Percentiles rank a stretch among this genome's conserved stretches.
Evolutionary conservation across 2,888 invertebrate genomes (phyloP).

Genomic region (Heterodera filipjevi): DNA sequence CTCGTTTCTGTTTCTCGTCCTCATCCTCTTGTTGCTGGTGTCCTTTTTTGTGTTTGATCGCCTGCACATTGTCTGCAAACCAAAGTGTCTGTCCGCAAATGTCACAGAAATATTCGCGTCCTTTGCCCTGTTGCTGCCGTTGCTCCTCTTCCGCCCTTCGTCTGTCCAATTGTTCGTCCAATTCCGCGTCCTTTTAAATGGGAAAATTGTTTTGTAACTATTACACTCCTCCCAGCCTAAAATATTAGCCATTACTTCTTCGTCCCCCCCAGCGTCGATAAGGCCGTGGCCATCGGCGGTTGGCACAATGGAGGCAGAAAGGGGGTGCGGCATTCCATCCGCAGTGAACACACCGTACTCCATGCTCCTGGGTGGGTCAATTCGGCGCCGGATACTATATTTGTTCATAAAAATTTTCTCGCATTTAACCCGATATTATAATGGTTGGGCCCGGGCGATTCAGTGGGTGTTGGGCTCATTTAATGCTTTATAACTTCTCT

Average conservation of each 20-base stretch:
- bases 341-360: slow-evolving; percentile 38
- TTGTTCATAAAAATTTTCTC: neutral
- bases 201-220: neutral
- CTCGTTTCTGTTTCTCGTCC: neutral
- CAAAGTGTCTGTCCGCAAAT: slow-evolving; percentile 35
- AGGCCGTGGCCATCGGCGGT: slow-evolving; percentile 22
- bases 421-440: neutral
- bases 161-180: slow-evolving; percentile 29
- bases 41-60: slow-evolving; percentile 39
- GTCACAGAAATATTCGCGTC: slow-evolving; percentile 37
- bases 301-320: neutral
- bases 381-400: slow-evolving; percentile 36
- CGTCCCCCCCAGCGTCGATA: neutral
- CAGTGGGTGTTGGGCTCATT: too few relatives aligned
- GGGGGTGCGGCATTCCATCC: slow-evolving; percentile 28
- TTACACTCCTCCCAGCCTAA: neutral
- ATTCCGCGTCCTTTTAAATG: slow-evolving; percentile 30
- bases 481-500: too few relatives aligned
- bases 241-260: slow-evolving; percentile 18
- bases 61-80: slow-evolving; percentile 41
- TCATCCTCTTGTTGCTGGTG: slow-evolving; percentile 17
- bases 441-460: too few relatives aligned
- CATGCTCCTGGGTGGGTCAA: slow-evolving; percentile 50
- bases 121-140: slow-evolving; percentile 30
- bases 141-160: slow-evolving; percentile 33